These are phyloP conservation scores for Parascotia fuliginaria DNA, from an alignment of 2,888 invertebrate species.

Conservation along the genomic window DNA sequence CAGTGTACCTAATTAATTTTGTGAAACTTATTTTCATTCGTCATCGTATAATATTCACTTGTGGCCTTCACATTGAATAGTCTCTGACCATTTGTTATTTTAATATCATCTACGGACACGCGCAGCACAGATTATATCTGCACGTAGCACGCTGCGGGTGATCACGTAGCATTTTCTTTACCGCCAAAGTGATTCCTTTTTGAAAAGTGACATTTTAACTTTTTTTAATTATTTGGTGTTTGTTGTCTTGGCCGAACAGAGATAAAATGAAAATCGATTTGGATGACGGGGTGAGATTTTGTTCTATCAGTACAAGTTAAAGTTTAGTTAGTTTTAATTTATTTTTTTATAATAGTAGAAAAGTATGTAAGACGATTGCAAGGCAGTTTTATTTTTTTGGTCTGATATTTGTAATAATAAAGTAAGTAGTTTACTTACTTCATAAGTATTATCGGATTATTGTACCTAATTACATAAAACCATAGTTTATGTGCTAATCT, in stretches of 20 bases:
- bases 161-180: constrained; percentile 13
- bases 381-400: too few relatives aligned
- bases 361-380: too few relatives aligned
- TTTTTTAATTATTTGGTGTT: too few relatives aligned
- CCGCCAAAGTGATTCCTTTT: constrained; percentile 21
- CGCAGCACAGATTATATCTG: constrained; percentile 22
- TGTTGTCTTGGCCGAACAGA: too few relatives aligned
- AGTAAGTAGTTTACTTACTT: too few relatives aligned
- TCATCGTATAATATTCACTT: constrained; percentile 10
- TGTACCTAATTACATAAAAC: too few relatives aligned
- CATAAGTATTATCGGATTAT: too few relatives aligned
- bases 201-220: constrained; percentile 19
- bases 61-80: constrained; percentile 39
- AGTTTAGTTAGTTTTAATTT: too few relatives aligned
- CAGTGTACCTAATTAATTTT: constrained; percentile 28
- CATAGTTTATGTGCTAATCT: too few relatives aligned
- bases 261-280: constrained; percentile 40
- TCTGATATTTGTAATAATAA: too few relatives aligned
- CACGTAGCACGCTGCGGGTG: constrained; percentile 20
- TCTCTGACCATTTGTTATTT: constrained; percentile 20
- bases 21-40: constrained; percentile 18
- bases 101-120: constrained; percentile 20
- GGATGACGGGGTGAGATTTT: constrained; percentile 40
- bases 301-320: neutral
- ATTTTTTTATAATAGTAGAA: too few relatives aligned